These are phyloP conservation scores for Stichodactyla mertensii DNA, from an alignment of 64 coral and sea anemone species.

Conservation along the genomic window DNA sequence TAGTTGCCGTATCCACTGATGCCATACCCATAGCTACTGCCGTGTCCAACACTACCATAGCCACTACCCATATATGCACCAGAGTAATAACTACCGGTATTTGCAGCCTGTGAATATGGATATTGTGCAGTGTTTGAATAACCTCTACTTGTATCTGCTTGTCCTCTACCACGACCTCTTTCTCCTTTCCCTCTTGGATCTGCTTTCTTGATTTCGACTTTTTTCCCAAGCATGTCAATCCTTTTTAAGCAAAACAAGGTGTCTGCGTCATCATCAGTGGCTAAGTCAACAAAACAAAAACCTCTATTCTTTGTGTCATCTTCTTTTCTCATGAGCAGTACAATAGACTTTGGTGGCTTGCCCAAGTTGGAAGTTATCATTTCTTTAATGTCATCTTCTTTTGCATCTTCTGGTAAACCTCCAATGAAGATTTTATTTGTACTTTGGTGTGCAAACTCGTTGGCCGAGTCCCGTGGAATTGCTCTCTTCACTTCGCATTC, in stretches of 20 bases:
- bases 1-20: constrained; percentile 23
- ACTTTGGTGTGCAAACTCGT: constrained; percentile 34
- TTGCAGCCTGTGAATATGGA: background rate
- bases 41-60: constrained; percentile 23
- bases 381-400: constrained; percentile 45
- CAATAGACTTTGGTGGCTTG: constrained; percentile 6
- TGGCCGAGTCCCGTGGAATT: constrained; percentile 74
- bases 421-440: constrained; percentile 97
- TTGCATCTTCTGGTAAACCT: constrained; percentile 63
- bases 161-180: constrained; percentile 42
- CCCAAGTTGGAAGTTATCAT: constrained; percentile 36
- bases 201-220: constrained; percentile 88
- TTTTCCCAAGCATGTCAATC: constrained; percentile 57
- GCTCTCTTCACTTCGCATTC: constrained; percentile 91
- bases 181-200: constrained; percentile 51
- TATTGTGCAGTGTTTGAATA: background rate
- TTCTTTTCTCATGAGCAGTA: constrained; percentile 67
- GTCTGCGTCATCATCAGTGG: constrained; percentile 65
- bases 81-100: constrained; percentile 19
- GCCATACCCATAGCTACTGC: background rate
- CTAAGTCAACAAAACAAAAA: constrained; percentile 79
- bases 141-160: constrained; percentile 13
- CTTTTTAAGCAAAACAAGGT: constrained; percentile 71
- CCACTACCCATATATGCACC: constrained; percentile 4
- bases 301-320: constrained; percentile 49